Conservation (phyloP, 2,797 vertebrate genomes). For the Periparus ater region DNA sequence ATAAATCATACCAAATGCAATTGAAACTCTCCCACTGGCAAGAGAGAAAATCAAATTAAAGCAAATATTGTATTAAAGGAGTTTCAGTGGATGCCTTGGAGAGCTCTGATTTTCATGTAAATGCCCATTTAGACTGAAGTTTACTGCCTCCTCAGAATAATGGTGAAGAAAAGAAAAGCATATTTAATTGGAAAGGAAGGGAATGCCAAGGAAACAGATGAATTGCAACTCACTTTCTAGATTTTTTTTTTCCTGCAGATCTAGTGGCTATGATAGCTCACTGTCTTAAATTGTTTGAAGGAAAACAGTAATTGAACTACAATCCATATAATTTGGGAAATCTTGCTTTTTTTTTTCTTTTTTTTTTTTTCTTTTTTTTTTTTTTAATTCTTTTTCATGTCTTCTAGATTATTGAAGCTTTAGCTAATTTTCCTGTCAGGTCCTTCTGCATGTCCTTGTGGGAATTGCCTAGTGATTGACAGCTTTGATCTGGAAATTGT, state of each 20-base stretch:
- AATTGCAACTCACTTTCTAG: conserved; percentile 29
- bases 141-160: conserved; percentile 57
- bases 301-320: conserved; percentile 14
- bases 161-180: conserved; percentile 16
- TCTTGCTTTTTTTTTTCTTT: background rate
- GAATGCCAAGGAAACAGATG: conserved; percentile 46
- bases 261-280: background rate
- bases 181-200: conserved; percentile 45
- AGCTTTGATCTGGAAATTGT: conserved; percentile 66
- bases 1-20: conserved; percentile 34
- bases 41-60: conserved; percentile 52
- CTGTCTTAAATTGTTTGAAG: background rate
- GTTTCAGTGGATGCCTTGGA: conserved; percentile 50
- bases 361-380: background rate
- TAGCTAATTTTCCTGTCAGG: conserved; percentile 34
- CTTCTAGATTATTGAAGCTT: conserved; percentile 23
- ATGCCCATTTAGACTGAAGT: conserved; percentile 58
- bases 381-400: background rate
- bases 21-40: conserved; percentile 33
- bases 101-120: conserved; percentile 57
- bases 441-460: conserved; percentile 55
- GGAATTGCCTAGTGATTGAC: conserved; percentile 60
- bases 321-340: background rate
- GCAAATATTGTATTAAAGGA: conserved; percentile 52
- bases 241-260: conserved; percentile 38